Evolutionary conservation across 2,113 vertebrate genomes (phyloP).

Genomic region (Neotoma lepida): DNA sequence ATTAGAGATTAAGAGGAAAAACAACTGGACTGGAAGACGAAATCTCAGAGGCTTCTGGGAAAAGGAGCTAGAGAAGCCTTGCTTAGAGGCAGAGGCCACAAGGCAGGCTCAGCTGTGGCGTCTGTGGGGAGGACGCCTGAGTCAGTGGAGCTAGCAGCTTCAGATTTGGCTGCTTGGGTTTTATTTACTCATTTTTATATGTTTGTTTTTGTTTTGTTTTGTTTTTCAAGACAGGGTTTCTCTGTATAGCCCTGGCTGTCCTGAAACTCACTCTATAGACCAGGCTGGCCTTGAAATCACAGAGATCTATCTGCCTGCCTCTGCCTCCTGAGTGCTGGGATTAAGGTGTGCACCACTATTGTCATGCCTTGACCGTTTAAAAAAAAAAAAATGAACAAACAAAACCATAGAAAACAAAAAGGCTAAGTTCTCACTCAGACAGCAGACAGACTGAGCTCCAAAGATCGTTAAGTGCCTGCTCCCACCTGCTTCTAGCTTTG

Average conservation of each 20-base stretch:
- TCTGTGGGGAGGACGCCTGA: background rate
- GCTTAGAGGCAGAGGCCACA: background rate
- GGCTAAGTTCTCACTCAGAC: background rate
- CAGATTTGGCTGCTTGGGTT: background rate
- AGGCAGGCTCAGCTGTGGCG: background rate
- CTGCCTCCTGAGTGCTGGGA: background rate
- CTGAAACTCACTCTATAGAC: background rate
- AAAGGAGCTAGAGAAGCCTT: background rate
- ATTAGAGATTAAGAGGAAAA: background rate
- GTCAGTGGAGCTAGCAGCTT: background rate
- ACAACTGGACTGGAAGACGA: background rate
- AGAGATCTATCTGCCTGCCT: background rate
- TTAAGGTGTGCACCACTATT: background rate
- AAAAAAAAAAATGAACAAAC: background rate
- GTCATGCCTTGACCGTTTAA: background rate
- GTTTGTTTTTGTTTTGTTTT: background rate
- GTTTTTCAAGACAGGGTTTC: background rate
- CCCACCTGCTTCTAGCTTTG: constrained; percentile 31
- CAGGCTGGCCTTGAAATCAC: background rate
- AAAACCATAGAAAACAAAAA: too few relatives aligned
- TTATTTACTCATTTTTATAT: background rate
- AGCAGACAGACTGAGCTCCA: background rate
- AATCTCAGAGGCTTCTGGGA: background rate
- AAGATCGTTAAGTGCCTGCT: too few relatives aligned
- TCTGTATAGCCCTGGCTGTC: background rate